phyloP scores from a whole-genome alignment of 2,888 invertebrate species.

The Sarcophaga subvicina region DNA sequence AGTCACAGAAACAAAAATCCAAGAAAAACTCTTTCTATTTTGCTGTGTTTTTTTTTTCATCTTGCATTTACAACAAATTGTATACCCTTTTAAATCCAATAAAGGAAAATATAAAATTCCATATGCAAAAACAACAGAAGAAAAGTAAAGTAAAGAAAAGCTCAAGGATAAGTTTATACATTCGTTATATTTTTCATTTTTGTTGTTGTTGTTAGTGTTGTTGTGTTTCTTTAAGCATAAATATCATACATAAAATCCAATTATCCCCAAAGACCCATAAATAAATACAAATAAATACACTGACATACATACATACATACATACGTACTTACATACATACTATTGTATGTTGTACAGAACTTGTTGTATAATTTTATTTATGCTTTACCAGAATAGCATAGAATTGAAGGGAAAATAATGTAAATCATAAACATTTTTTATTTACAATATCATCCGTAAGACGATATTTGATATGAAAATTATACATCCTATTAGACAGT shows the following conservation, averaged over 20 bases:
- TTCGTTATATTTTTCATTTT: not conserved
- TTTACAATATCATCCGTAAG: slow-evolving; percentile 1
- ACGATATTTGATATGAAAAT: slow-evolving; percentile 55
- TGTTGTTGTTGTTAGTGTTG: not conserved
- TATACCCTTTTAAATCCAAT: slow-evolving; percentile 52
- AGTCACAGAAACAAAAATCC: slow-evolving; percentile 12
- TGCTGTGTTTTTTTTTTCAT: no score
- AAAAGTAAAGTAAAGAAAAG: no score
- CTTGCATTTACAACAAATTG: slow-evolving; percentile 35
- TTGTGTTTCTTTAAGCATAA: slow-evolving; percentile 44
- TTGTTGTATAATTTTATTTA: not conserved
- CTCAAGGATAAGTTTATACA: not conserved
- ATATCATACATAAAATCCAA: slow-evolving; percentile 63
- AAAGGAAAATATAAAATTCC: slow-evolving; percentile 24
- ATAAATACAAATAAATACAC: slow-evolving; percentile 62
- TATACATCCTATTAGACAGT: slow-evolving; percentile 38
- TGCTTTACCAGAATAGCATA: not conserved
- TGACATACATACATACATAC: no score
- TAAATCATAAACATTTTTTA: slow-evolving; percentile 60
- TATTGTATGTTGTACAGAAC: not conserved
- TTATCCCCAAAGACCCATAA: slow-evolving; percentile 69
- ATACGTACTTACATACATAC: no score
- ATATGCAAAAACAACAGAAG: slow-evolving; percentile 40
- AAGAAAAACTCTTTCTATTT: slow-evolving; percentile 18
- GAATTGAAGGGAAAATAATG: slow-evolving; percentile 40